These are phyloP conservation scores for Rhagoletis zephyria DNA, from an alignment of 1,140 invertebrate genomes.

Conservation along the genomic window DNA sequence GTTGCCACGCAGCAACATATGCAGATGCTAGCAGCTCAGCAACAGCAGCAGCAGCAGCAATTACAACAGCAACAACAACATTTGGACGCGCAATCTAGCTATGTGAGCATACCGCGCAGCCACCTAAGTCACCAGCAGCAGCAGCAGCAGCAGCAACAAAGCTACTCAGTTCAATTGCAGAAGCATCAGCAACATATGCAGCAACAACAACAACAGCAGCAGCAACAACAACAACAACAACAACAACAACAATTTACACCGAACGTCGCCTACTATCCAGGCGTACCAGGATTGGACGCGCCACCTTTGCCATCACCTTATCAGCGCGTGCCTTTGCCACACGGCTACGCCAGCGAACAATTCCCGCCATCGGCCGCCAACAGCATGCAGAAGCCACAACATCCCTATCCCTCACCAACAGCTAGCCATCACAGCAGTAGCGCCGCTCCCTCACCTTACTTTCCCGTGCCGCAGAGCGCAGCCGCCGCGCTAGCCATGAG, in stretches of 20 bases:
- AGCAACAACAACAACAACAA: constrained; percentile 70
- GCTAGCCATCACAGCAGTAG: not conserved
- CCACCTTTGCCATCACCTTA: constrained; percentile 74
- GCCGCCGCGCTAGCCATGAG: constrained; percentile 29
- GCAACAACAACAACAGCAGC: not conserved
- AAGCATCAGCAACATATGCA: constrained; percentile 61
- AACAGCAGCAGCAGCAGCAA: constrained; percentile 55
- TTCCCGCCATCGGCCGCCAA: constrained; percentile 17
- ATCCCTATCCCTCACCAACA: constrained; percentile 19
- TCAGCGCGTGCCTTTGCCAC: constrained; percentile 76
- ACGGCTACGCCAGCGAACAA: constrained; percentile 73
- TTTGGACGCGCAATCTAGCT: constrained; percentile 44
- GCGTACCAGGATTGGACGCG: constrained; percentile 59
- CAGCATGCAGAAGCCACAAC: constrained; percentile 29
- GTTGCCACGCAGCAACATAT: constrained; percentile 61
- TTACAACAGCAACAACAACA: constrained; percentile 61
- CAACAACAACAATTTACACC: constrained; percentile 59
- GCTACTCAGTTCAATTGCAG: constrained; percentile 64
- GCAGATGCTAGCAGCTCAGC: constrained; percentile 59
- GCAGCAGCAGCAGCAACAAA: constrained; percentile 60
- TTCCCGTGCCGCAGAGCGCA: constrained; percentile 56
- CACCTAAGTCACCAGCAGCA: constrained; percentile 57
- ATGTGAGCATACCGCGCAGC: constrained; percentile 42
- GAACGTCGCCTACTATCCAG: constrained; percentile 71
- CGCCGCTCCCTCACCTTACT: constrained; percentile 58